Conservation (phyloP, 2,888 invertebrate species). For the Rutpela maculata region DNA sequence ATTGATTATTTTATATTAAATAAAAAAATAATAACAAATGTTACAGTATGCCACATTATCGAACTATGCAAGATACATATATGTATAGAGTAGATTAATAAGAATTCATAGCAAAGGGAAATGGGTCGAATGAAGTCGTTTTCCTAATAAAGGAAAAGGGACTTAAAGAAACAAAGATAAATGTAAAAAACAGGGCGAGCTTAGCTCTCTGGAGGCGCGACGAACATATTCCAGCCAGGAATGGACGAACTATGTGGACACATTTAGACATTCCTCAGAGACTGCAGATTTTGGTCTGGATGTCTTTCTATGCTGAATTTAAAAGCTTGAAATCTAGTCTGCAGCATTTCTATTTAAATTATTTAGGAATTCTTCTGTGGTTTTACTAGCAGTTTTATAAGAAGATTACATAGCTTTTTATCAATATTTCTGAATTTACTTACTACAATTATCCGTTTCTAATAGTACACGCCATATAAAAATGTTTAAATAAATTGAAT, state of each 20-base stretch:
- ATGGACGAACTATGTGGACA: constrained; percentile 26
- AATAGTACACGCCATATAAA: too few relatives aligned
- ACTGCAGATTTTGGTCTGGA: not conserved
- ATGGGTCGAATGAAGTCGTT: constrained; percentile 60
- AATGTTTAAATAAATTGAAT: too few relatives aligned
- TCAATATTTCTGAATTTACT: too few relatives aligned
- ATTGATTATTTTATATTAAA: too few relatives aligned
- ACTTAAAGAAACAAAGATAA: constrained; percentile 32
- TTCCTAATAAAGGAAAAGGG: constrained; percentile 56
- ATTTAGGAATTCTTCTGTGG: too few relatives aligned
- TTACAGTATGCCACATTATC: too few relatives aligned
- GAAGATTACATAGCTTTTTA: not conserved
- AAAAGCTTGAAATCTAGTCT: constrained; percentile 2
- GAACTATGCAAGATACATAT: not conserved
- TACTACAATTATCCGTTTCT: too few relatives aligned
- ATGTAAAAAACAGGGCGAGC: constrained; percentile 27
- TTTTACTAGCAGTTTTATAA: not conserved
- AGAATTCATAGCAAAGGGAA: constrained; percentile 56
- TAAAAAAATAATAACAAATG: too few relatives aligned
- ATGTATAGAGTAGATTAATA: constrained; percentile 44
- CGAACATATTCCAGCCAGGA: constrained; percentile 3
- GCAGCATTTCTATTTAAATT: not conserved
- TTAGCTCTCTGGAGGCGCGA: constrained; percentile 13
- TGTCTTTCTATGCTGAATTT: constrained; percentile 11
- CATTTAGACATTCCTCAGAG: constrained; percentile 26